Percentiles rank a stretch among this genome's conserved stretches.
Conservation (phyloP, 2,888 invertebrate genomes). For the Eledone cirrhosa region DNA sequence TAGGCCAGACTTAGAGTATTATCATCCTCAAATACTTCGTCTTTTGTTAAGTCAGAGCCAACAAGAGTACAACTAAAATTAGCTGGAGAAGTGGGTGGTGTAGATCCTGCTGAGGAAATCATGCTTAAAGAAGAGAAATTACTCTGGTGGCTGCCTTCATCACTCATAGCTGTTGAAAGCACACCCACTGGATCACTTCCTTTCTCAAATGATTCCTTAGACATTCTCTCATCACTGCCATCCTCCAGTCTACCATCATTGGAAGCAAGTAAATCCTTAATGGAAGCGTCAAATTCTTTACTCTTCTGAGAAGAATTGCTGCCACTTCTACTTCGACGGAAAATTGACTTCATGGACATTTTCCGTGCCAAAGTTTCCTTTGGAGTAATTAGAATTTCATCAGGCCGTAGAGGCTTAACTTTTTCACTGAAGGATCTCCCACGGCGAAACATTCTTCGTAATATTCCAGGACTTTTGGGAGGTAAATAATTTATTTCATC, state of each 20-base stretch:
- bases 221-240: slow-evolving; percentile 19
- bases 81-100: slow-evolving; percentile 24
- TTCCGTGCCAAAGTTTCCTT: slow-evolving; percentile 21
- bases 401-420: slow-evolving; percentile 30
- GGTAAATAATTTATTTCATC: slow-evolving; percentile 11
- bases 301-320: slow-evolving; percentile 20
- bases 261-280: not conserved
- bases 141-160: slow-evolving; percentile 12
- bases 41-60: not conserved
- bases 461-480: slow-evolving; percentile 47
- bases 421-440: slow-evolving; percentile 47
- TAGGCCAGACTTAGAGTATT: slow-evolving; percentile 13
- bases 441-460: slow-evolving; percentile 51
- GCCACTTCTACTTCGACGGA: slow-evolving; percentile 23
- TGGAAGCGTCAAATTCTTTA: slow-evolving; percentile 15
- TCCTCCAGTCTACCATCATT: not conserved
- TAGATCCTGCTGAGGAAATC: slow-evolving; percentile 16
- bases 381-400: slow-evolving; percentile 5
- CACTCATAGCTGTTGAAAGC: not conserved
- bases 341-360: slow-evolving; percentile 28
- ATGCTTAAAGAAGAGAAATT: slow-evolving; percentile 13
- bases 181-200: not conserved
- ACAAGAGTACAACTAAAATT: slow-evolving; percentile 1
- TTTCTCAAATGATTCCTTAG: slow-evolving; percentile 3
- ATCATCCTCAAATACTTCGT: slow-evolving; percentile 21